Base-by-base conservation (phyloP, 2,888 invertebrate species). In the Rambutsinella grinnellia region DNA sequence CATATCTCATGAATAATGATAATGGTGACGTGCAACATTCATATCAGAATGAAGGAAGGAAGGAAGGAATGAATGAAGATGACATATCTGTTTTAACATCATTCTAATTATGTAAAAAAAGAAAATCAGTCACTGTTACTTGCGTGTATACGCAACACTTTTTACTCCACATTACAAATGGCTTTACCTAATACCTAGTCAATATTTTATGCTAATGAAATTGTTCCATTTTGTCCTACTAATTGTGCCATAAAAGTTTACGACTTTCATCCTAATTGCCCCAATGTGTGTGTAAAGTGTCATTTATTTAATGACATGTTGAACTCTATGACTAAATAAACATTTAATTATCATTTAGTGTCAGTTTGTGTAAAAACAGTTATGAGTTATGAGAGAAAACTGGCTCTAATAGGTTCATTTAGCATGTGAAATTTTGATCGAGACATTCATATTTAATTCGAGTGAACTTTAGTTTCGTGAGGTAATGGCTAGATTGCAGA, bases 391-490 rank as follows among this genome's bases (percentile, higher is more conserved):
- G 53, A 53, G 53, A 53, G 21, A 36, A 36, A 53, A 53, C 21
- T 19, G 17, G 10, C 17, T 53, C 21, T 19, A 53, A 19, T 19
- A 21, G 21, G 53, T 53, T 13, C 19, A 21, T 53, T 53, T 53
- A 53, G 21, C 53, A 53, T 63, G 63, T 63, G 63, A 63, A 63
- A 63, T 27, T 63, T 46, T 51, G 63, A 51, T 63, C 63, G 24
- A 66, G 66, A 66, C 66, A 66, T 66, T 66, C 63, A 63, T 44
- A n/a, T n/a, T n/a, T n/a, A n/a, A n/a, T n/a, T n/a, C n/a, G n/a
- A n/a, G n/a, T n/a, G n/a, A n/a, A n/a, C n/a, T n/a, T n/a, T n/a
- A n/a, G n/a, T n/a, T n/a, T n/a, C n/a, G n/a, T n/a, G n/a, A n/a
- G n/a, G n/a, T n/a, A n/a, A n/a, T n/a, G n/a, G n/a, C n/a, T n/a